Evolutionary conservation across 2,888 invertebrate genomes (phyloP).

Genomic region (Eupithecia vulgata): DNA sequence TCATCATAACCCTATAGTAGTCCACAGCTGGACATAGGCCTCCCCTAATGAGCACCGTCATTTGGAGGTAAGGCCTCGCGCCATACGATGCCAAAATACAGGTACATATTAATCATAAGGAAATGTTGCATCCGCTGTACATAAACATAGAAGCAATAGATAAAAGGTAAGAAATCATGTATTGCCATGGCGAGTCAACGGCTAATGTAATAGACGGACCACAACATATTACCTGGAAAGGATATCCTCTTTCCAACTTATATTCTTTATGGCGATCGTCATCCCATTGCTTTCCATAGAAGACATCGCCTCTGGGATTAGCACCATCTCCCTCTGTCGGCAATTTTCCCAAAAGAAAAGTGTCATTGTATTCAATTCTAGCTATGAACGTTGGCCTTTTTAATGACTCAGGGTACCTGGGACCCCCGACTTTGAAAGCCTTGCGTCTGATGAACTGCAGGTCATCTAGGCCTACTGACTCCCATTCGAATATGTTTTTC

Average conservation of each 20-base stretch:
- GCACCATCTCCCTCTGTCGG: neutral
- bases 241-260: constrained; percentile 1
- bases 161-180: too few relatives aligned
- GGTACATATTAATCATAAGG: too few relatives aligned
- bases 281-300: neutral
- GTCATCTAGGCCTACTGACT: neutral
- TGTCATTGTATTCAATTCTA: neutral
- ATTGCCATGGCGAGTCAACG: neutral
- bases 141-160: too few relatives aligned
- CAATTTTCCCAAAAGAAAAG: constrained; percentile 4
- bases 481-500: neutral
- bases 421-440: neutral
- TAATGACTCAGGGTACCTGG: neutral
- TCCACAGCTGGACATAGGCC: too few relatives aligned
- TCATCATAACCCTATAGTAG: too few relatives aligned
- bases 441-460: neutral
- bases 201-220: too few relatives aligned
- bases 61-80: too few relatives aligned
- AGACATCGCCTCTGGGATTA: neutral
- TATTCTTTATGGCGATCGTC: neutral
- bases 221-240: neutral
- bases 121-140: too few relatives aligned
- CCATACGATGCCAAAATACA: too few relatives aligned
- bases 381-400: neutral
- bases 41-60: too few relatives aligned